Conservation (phyloP, 2,797 vertebrate species). For the Cygnus olor region DNA sequence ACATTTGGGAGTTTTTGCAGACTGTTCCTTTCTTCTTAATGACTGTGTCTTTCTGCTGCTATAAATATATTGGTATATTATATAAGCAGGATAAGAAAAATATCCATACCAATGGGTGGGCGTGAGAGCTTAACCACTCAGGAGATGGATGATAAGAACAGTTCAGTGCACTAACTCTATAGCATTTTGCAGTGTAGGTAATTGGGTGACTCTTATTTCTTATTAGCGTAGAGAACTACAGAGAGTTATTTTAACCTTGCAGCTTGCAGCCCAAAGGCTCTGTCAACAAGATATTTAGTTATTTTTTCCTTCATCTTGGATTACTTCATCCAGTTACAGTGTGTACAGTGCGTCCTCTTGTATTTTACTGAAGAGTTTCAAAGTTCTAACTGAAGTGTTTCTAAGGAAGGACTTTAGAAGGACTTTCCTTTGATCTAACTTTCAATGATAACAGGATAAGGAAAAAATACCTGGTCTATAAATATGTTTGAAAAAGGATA, state of each 20-base stretch:
- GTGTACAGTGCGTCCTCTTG: not conserved
- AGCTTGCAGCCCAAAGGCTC: not conserved
- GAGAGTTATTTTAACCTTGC: not conserved
- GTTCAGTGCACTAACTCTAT: not conserved
- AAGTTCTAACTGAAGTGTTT: not conserved
- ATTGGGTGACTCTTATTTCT: not conserved
- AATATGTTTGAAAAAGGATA: not conserved
- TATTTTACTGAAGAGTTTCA: not conserved
- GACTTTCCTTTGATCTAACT: not conserved
- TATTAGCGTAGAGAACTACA: not conserved
- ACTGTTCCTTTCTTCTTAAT: not conserved
- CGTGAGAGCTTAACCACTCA: not conserved
- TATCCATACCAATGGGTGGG: not conserved
- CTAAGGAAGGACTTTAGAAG: not conserved
- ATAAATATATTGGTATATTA: not conserved
- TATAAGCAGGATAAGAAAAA: not conserved
- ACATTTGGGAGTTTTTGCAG: not conserved
- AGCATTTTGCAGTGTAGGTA: not conserved
- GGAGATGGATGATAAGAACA: not conserved
- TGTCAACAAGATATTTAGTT: not conserved
- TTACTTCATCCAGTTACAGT: not conserved
- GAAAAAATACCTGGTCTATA: not conserved
- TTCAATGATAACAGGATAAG: accelerated
- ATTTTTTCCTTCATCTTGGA: not conserved
- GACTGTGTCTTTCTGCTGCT: not conserved